A percentile compares a stretch with the other conserved stretches of the same genome.
phyloP scores from a whole-genome alignment of 1,140 invertebrate genomes.

The Sminthurinus signatus region DNA sequence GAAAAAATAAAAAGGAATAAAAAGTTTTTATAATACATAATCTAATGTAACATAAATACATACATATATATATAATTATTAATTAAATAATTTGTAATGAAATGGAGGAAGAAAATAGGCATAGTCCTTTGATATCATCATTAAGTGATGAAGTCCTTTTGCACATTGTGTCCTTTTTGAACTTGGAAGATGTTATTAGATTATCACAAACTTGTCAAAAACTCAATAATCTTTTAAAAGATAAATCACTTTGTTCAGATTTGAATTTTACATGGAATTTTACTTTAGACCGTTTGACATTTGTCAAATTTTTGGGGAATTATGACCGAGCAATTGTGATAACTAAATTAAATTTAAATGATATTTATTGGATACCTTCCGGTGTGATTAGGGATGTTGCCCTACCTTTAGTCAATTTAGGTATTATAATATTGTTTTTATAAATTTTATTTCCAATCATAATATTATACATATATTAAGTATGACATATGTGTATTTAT shows the following conservation, averaged over 20 bases:
- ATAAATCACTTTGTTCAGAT: constrained; percentile 18
- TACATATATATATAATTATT: too few relatives aligned
- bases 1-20: too few relatives aligned
- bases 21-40: too few relatives aligned
- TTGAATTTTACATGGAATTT: constrained; percentile 22
- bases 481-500: background rate
- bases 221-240: constrained; percentile 25
- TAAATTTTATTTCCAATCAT: too few relatives aligned
- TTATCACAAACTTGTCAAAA: constrained; percentile 29
- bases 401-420: constrained; percentile 15
- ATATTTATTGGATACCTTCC: constrained; percentile 36
- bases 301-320: constrained; percentile 26
- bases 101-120: too few relatives aligned
- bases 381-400: constrained; percentile 22
- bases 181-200: constrained; percentile 17
- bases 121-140: background rate
- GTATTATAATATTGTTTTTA: too few relatives aligned
- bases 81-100: too few relatives aligned
- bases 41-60: too few relatives aligned
- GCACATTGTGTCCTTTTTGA: constrained; percentile 13
- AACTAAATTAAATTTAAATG: constrained; percentile 20
- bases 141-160: constrained; percentile 33
- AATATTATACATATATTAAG: too few relatives aligned
- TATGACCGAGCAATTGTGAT: constrained; percentile 16
- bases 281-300: constrained; percentile 2